Base-by-base conservation (phyloP, 2,797 vertebrate genomes). In the Alfaro cultratus region DNA sequence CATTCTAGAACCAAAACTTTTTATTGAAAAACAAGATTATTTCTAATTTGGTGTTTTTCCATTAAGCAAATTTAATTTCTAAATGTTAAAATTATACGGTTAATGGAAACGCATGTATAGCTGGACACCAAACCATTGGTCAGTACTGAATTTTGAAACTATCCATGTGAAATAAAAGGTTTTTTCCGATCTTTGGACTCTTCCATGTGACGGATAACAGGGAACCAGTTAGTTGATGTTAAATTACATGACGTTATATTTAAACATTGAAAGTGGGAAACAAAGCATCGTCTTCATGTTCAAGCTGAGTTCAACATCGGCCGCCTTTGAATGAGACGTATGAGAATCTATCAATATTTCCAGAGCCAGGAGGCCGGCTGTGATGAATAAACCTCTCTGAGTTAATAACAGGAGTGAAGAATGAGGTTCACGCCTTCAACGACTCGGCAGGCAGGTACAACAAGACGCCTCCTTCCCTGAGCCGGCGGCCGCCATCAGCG, bases 401-500 rank as follows among this genome's bases (percentile, higher is more conserved):
- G 71, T 82, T 80, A 11, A 62, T 29, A 79, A 73, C 71, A n/a
- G 26, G 71, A 78, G 83, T 74, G 18, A 72, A 75, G n/a, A n/a
- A 21, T 7, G 18, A 51, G 47, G 47, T 29, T 75, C 46, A 12
- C 49, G 16, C 41, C 51, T 47, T 47, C 13, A 47, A 47, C 46
- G 16, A 1, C 46, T 47, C 46, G 16, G 46, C 47, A 34, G 34
- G 73, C n/a, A 43, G 31, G 73, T 67, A 29, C n/a, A 57, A 43
- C 73, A 53, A 5, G 36, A 51, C 26, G 29, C 11, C 2, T 29
- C 23, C 34, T 51, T 80, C 73, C 47, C 21, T 57, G 47, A 64
- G 60, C 71, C 16, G 57, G 47, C 67, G 41, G 16, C 26, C 23
- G 21, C 79, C 72, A 55, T 73, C 74, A 78, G 51, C 55, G 29